Base-by-base conservation (phyloP, 2,797 vertebrate genomes). In the Aplochiton taeniatus region DNA sequence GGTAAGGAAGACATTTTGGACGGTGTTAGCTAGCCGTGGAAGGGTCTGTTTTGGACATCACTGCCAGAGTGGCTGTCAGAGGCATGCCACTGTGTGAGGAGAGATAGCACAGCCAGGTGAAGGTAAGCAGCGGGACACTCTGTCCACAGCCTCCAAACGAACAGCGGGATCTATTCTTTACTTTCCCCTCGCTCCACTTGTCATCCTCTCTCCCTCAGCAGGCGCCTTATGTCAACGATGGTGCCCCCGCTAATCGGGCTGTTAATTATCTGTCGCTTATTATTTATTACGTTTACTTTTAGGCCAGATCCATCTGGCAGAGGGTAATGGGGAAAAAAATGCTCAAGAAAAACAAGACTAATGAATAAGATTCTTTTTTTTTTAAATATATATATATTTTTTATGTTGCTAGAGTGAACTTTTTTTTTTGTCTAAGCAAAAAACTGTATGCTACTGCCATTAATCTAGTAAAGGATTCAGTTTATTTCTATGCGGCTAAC, bases 231-330 rank as follows among this genome's bases (percentile, higher is more conserved):
- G 74, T 82, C 66, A 85, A 68, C 14, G 61, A 80, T 71, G 66
- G 65, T 52, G 46, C 73, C 73, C 65, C 62, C 65, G 66, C 80
- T 90, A 87, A 90, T 88, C 87, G 80, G 70, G 82, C 78, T 71
- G 82, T 88, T 88, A 78, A 84, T 84, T 83, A 66, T 67, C 71
- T 74, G 72, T 72, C 70, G 47, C 77, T 73, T 78, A 70, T 67
- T 82, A 82, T 90, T 82, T 75, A 82, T 79, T 89, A 67, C 61
- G 64, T 68, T 61, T 65, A 77, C 73, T 73, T 75, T 70, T 73
- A 77, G 72, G 56, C 62, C 17, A 44, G 63, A 80, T 85, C 74
- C 72, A 78, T 85, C 73, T 85, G 77, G 77, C 62, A 67, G 47
- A 59, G 64, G 11, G 63, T 85, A 75, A 75, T 78, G 66, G 66